Base-by-base conservation (phyloP, 2,888 invertebrate genomes). In the Agrochola circellaris region DNA sequence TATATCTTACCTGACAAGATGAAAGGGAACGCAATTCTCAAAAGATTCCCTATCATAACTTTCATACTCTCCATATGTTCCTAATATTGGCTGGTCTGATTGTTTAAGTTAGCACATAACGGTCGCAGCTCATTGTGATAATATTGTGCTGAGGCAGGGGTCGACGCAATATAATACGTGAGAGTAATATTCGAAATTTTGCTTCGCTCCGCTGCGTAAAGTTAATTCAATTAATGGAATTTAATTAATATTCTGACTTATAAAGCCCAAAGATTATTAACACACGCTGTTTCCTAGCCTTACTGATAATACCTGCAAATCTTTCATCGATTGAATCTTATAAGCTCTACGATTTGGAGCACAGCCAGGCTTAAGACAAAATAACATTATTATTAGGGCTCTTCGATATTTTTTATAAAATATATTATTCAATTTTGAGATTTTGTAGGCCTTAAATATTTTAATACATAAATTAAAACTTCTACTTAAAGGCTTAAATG, bases 271-370 rank as follows among this genome's bases (percentile, higher is more conserved):
- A 20, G 1, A 60, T 15, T 64, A 54, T 54, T 1, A 48, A 66
- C 54, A 23, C 34, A 20, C n/a, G 30, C 26, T 69, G 48, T 56
- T 66, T 69, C 20, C 51, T 61, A 23, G 23, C 54, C 23, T n/a
- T 30, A 67, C 23, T n/a, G 15, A 56, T 65, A 45, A 64, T 72
- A 68, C 15, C 23, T 54, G 26, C 42, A 64, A 73, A 71, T 77
- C 56, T 70, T 67, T 73, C 34, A 73, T 74, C 42, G 70, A 80
- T 68, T 73, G 54, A 80, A 75, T 62, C 45, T 42, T 74, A 23
- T 56, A 73, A 76, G 56, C 76, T 65, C 13, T 26, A 11, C 42
- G 23, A 71, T 68, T 77, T 77, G 77, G 67, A 79, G 38, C 30
- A 56, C n/a, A 30, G n/a, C 64, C 74, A 75, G 34, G 17, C 42